phyloP scores from a whole-genome alignment of 1,140 invertebrate genomes.

The Ceratitis capitata region DNA sequence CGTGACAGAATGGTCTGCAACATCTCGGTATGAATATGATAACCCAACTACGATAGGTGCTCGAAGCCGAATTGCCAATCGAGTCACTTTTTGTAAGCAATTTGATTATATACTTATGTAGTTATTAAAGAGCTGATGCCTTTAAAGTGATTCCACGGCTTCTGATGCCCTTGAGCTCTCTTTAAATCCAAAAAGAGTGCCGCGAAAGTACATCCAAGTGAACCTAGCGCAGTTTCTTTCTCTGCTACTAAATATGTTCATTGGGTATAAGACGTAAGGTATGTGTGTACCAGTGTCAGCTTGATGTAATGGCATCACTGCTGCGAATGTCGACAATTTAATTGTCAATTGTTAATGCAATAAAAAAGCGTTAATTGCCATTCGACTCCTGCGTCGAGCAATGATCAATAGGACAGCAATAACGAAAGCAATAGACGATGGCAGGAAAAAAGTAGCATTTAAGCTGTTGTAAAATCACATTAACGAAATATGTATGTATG shows the following conservation, averaged over 20 bases:
- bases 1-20: neutral
- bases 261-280: too few species aligned
- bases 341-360: slow-evolving; percentile 24
- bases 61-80: too few species aligned
- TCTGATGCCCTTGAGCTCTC: too few species aligned
- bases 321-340: neutral
- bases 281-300: too few species aligned
- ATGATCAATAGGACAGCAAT: neutral
- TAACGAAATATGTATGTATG: neutral
- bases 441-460: neutral
- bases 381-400: neutral
- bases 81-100: too few species aligned
- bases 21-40: neutral
- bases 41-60: neutral
- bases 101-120: too few species aligned
- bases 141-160: too few species aligned
- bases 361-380: slow-evolving; percentile 33
- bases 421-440: neutral
- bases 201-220: too few species aligned
- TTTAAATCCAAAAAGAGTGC: too few species aligned
- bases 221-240: too few species aligned
- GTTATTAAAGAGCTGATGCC: too few species aligned
- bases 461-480: neutral
- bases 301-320: neutral
- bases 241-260: neutral